Percentiles rank a stretch among this genome's conserved stretches.
Evolutionary conservation across 2,113 vertebrate genomes (phyloP).

Genomic region (Myotis yumanensis): DNA sequence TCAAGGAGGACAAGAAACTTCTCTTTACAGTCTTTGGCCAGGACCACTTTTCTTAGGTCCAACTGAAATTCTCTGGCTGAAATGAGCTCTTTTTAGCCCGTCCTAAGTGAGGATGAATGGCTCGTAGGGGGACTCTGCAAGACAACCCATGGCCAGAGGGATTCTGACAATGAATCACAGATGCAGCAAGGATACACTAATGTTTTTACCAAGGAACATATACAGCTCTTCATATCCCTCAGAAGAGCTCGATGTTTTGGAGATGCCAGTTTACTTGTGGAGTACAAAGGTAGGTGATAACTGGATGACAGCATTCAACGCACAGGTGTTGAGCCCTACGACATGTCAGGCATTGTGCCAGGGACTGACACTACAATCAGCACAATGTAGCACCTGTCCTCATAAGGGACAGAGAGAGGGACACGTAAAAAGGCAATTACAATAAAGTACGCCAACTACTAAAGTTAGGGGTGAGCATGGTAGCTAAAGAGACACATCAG

Average conservation of each 20-base stretch:
- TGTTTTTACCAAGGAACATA: neutral
- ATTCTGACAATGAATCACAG: neutral
- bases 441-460: neutral
- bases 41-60: neutral
- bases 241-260: neutral
- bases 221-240: neutral
- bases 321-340: neutral
- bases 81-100: neutral
- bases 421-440: no score
- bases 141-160: neutral
- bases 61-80: neutral
- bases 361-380: neutral
- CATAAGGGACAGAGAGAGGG: neutral
- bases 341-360: neutral
- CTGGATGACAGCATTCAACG: neutral
- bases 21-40: neutral
- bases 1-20: accelerated
- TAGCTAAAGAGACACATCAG: neutral
- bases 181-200: neutral
- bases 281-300: neutral
- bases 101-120: neutral
- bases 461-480: neutral
- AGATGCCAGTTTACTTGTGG: neutral
- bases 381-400: neutral
- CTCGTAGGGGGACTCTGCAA: no score